Evolutionary conservation across 2,797 vertebrate genomes (phyloP), one percentile per base, ranked within the genome.

Genomic region (Pseudotriccus pelzelni): DNA sequence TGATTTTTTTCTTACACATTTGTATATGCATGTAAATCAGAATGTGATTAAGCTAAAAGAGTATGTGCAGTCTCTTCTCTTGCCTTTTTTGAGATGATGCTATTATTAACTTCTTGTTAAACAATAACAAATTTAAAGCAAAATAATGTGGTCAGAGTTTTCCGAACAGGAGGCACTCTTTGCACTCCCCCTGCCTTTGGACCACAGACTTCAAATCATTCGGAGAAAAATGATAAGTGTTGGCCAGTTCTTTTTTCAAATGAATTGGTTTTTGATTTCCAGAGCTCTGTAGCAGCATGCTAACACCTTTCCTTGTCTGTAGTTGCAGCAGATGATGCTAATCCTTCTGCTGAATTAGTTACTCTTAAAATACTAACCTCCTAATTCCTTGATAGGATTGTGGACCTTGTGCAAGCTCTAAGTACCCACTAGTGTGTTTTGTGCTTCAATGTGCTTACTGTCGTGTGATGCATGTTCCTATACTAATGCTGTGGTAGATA

Each of bases 181-280:
- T 94, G 66, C 83, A 17, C 41, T 67, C 64, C 24, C n/a, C 75
- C 62, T 93, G 83, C 81, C 56, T 90, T 94, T 63, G 70, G 87
- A 96, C 68, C 60, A 62, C 80, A 87, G 37, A 68, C 84, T 85
- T 79, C 59, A 80, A 77, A 77, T 85, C n/a, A 85, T 93, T 84
- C 14, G 23, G 79, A 91, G 77, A 79, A 89, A 88, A 93, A 90
- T 89, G 10, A 85, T 81, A 92, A 94, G 60, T 68, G 68, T 82
- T 95, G 83, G 67, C 85, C 69, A 59, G 56, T 87, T 94, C 79
- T 91, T 95, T 24, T 62, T 91, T 89, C 87, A 95, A 98, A 97
- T 98, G 98, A 98, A 98, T 98, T 98, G 98, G 97, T 98, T 98
- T 98, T 97, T 97, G 86, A 73, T 94, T 96, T 95, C 82, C 43